Percentiles rank a stretch among this genome's conserved stretches.
phyloP scores from a whole-genome alignment of 2,888 invertebrate genomes.

The Tolmerus cingulatus region DNA sequence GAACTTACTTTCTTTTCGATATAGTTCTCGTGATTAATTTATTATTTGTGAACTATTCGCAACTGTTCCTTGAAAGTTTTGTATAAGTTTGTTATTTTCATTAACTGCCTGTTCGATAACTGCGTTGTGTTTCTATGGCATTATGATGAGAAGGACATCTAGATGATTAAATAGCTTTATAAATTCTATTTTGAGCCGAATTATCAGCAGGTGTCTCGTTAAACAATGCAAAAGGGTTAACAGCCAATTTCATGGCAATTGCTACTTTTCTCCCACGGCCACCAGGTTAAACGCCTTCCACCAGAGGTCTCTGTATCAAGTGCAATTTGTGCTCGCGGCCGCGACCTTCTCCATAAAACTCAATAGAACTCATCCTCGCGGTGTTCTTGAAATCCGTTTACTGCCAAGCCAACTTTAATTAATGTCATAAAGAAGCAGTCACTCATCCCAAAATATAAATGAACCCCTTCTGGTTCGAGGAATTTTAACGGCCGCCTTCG shows the following conservation, averaged over 20 bases:
- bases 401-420: background rate
- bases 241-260: background rate
- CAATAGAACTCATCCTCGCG: background rate
- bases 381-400: background rate
- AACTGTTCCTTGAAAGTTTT: background rate
- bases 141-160: background rate
- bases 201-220: background rate
- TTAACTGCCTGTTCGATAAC: background rate
- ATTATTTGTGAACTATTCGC: background rate
- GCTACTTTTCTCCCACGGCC: background rate
- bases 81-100: background rate
- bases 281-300: background rate
- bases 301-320: background rate
- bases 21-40: no score
- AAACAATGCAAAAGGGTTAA: background rate
- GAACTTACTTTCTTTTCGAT: no score
- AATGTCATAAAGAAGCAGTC: background rate
- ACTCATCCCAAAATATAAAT: background rate
- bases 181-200: background rate
- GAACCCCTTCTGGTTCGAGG: background rate
- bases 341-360: background rate
- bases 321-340: background rate
- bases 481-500: background rate
- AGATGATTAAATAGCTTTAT: background rate
- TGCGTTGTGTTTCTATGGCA: background rate